These are phyloP conservation scores for Caloenas nicobarica DNA, from an alignment of 2,113 vertebrate genomes.

Conservation along the genomic window DNA sequence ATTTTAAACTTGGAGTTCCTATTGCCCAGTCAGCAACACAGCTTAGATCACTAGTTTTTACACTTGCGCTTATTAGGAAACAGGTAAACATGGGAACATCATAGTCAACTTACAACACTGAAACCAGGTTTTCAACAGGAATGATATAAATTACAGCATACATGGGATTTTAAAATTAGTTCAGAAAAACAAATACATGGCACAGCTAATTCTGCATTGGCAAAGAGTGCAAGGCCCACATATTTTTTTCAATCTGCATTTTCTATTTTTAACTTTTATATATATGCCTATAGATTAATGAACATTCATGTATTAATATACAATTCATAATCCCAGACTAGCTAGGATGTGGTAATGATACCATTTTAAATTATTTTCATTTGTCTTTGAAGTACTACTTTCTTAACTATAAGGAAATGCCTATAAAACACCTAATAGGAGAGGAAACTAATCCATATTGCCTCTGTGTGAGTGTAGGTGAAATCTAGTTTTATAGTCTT, in stretches of 20 bases:
- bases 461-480: neutral
- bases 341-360: neutral
- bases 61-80: neutral
- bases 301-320: neutral
- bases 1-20: neutral
- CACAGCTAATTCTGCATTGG: neutral
- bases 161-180: neutral
- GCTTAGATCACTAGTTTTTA: neutral
- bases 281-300: neutral
- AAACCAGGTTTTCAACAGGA: neutral
- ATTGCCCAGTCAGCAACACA: neutral
- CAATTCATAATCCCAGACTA: neutral
- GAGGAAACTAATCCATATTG: neutral
- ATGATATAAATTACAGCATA: neutral
- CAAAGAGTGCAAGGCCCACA: neutral
- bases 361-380: neutral
- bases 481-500: constrained; percentile 47
- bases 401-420: neutral
- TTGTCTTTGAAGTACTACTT: constrained; percentile 35
- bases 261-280: neutral
- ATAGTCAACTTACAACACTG: neutral
- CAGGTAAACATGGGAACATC: neutral
- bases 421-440: neutral
- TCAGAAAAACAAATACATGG: neutral
- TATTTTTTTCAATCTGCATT: neutral